Evolutionary conservation across 2,888 invertebrate genomes (phyloP).

Genomic region (Leptogaster cylindrica): DNA sequence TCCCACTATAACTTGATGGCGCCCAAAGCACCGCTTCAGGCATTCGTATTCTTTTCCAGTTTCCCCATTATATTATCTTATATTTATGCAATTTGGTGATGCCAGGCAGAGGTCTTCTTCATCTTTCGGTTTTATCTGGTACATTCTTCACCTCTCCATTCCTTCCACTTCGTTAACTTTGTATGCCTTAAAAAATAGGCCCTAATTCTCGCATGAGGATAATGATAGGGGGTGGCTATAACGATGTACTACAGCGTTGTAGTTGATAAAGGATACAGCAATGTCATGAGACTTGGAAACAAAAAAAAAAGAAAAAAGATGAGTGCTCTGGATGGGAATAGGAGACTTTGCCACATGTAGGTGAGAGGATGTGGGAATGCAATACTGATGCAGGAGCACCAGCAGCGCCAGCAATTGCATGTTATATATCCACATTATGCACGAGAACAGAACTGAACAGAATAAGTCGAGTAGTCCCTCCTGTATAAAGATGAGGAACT

Average conservation of each 20-base stretch:
- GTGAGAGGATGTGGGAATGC: neutral
- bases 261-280: slow-evolving; percentile 11
- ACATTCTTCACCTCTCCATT: slow-evolving; percentile 2
- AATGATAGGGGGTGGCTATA: slow-evolving; percentile 11
- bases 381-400: neutral
- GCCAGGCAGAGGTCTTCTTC: slow-evolving; percentile 8
- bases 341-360: slow-evolving; percentile 33
- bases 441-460: slow-evolving; percentile 19
- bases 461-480: slow-evolving; percentile 38
- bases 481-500: slow-evolving; percentile 43
- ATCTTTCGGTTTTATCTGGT: neutral
- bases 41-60: slow-evolving; percentile 30
- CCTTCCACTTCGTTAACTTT: neutral
- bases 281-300: slow-evolving; percentile 32
- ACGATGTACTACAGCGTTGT: neutral
- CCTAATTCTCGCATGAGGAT: slow-evolving; percentile 22
- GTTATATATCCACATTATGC: slow-evolving; percentile 19
- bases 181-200: slow-evolving; percentile 10
- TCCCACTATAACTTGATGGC: slow-evolving; percentile 18
- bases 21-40: slow-evolving; percentile 32
- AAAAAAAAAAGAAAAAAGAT: no score
- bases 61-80: slow-evolving; percentile 35
- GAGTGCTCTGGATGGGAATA: slow-evolving; percentile 24
- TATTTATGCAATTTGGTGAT: slow-evolving; percentile 34
- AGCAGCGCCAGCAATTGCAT: neutral